Conservation (phyloP, 2,797 vertebrate species). For the Sylvia borin region DNA sequence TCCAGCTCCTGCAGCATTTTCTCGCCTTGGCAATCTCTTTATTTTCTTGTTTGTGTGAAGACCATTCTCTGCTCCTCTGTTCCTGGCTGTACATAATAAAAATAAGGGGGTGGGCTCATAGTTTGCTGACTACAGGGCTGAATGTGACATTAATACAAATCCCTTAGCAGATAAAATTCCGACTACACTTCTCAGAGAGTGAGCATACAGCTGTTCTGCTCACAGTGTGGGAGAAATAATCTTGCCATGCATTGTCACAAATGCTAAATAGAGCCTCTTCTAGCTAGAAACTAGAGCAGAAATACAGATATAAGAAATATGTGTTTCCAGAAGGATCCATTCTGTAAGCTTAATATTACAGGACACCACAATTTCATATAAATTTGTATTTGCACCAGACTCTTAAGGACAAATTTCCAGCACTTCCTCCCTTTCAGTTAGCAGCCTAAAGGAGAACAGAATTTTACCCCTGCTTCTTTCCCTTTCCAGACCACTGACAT, state of each 20-base stretch:
- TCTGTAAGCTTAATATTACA: background rate
- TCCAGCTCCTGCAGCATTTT: constrained; percentile 43
- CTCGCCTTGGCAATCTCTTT: constrained; percentile 16
- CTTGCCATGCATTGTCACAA: background rate
- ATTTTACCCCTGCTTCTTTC: background rate
- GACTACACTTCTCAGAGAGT: background rate
- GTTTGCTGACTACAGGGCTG: background rate
- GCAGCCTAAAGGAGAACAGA: background rate
- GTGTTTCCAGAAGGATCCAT: background rate
- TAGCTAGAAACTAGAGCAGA: background rate
- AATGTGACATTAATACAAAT: background rate
- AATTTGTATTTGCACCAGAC: background rate
- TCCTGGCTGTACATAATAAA: constrained; percentile 18
- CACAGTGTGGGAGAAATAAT: background rate
- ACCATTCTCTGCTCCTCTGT: background rate
- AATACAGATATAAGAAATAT: background rate
- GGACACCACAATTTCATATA: background rate
- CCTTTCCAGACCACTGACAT: background rate
- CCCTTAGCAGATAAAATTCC: background rate
- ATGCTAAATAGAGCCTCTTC: background rate
- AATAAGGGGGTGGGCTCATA: background rate
- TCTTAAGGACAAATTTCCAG: background rate
- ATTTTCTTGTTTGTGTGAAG: constrained; percentile 24
- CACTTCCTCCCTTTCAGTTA: background rate
- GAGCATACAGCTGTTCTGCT: background rate